These are phyloP conservation scores for Uropsilus gracilis DNA, from an alignment of 2,113 vertebrate genomes.

Conservation along the genomic window DNA sequence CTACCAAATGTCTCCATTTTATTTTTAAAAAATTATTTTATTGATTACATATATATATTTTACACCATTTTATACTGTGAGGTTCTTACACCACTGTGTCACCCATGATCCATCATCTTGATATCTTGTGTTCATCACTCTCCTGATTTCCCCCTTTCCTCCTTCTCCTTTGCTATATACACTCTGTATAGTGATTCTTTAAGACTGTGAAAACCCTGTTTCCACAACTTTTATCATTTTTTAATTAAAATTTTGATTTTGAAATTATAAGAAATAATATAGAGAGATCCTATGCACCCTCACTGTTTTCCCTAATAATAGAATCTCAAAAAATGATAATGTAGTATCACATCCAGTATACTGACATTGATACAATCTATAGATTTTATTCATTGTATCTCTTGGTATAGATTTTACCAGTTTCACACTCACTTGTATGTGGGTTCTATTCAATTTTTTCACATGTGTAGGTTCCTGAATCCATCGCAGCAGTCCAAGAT, in stretches of 20 bases:
- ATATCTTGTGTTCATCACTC: no score
- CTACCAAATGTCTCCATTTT: neutral
- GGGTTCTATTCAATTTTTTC: neutral
- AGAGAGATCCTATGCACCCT: neutral
- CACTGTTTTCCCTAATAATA: neutral
- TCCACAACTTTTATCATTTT: neutral
- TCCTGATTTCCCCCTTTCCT: no score
- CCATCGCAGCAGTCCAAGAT: neutral
- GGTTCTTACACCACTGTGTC: no score
- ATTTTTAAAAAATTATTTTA: no score
- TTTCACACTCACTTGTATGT: neutral
- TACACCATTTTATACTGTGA: no score
- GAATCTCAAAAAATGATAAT: neutral
- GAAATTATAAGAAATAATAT: neutral
- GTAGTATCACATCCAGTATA: neutral
- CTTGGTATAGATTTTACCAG: neutral
- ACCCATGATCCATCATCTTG: no score
- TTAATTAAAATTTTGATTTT: neutral
- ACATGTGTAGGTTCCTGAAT: neutral
- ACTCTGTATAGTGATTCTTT: neutral
- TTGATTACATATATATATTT: no score
- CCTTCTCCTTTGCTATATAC: no score
- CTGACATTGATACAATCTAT: neutral
- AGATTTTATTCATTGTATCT: neutral
- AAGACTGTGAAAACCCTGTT: neutral